A percentile compares a stretch with the other conserved stretches of the same genome.
These are phyloP conservation scores for Trichonephila clavata DNA, from an alignment of 1,140 invertebrate species.

Conservation along the genomic window DNA sequence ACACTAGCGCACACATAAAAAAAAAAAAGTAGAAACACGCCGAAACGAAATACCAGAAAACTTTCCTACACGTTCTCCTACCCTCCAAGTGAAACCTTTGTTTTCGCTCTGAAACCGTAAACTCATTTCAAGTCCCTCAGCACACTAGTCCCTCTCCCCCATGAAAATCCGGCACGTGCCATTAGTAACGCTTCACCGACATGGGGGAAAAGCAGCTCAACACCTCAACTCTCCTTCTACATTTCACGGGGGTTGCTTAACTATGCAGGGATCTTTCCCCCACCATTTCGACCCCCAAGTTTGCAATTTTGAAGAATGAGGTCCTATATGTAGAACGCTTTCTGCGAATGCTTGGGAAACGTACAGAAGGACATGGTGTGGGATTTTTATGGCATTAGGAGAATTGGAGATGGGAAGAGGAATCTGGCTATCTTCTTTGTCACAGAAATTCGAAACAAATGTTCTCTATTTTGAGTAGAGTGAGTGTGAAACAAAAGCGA, in stretches of 20 bases:
- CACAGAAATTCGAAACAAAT: slow-evolving; percentile 58
- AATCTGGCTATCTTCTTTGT: background rate
- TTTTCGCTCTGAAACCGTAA: slow-evolving; percentile 23
- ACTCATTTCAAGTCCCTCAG: background rate
- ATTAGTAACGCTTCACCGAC: slow-evolving; percentile 49
- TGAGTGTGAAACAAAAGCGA: slow-evolving; percentile 68
- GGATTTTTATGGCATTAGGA: slow-evolving; percentile 18
- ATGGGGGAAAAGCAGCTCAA: background rate
- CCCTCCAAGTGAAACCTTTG: background rate
- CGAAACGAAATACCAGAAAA: slow-evolving; percentile 49
- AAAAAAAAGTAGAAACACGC: background rate
- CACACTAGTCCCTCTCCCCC: background rate
- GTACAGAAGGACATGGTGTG: background rate
- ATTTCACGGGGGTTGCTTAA: background rate
- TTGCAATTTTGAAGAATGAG: slow-evolving; percentile 33
- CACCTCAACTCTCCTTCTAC: background rate
- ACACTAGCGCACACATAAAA: background rate
- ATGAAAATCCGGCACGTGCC: slow-evolving; percentile 57
- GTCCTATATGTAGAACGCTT: slow-evolving; percentile 17
- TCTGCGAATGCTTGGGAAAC: background rate
- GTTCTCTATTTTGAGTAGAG: slow-evolving; percentile 39
- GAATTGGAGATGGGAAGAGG: background rate
- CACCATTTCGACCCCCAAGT: background rate
- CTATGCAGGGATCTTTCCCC: slow-evolving; percentile 16
- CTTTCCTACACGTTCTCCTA: background rate